Base-by-base conservation (phyloP, 2,888 invertebrate genomes). In the Drosophila niveifrons region DNA sequence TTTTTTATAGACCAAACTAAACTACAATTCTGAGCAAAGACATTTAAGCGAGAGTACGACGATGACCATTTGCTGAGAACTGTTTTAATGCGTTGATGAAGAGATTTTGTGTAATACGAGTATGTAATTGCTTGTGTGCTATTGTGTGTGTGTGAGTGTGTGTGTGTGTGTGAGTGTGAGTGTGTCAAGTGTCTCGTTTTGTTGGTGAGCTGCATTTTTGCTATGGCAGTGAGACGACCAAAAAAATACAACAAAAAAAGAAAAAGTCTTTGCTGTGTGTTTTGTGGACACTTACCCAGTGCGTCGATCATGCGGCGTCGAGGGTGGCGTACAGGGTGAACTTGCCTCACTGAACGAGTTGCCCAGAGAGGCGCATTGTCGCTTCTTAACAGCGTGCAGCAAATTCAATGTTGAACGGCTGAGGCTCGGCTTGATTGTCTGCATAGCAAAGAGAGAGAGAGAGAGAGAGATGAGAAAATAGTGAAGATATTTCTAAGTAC, bases 351-450 rank as follows among this genome's bases (percentile, higher is more conserved):
- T 92, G 71, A 92, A 90, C 28, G 92, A 92, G 72, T 87, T 90
- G 66, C 92, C 92, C 79, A 93, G 78, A 7, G 92, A 91, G 72
- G 91, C 91, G 78, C 91, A 92, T 80, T 93, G 92, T 39, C 92
- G 91, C 78, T 92, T 92, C 82, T 92, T 92, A 2, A 93, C 92
- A 29, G 92, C 92, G 70, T 92, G 91, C 72, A 93, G 80, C 73
- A 93, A 82, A 82, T 91, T 93, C 57, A 93, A 72, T 11, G 92
- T 93, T 43, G 92, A 92, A 80, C 90, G 89, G 80, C 92, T 93
- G 64, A 93, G 90, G 77, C 92, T 92, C 64, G 92, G 92, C 75
- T 93, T 93, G 86, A 93, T 92, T 89, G 92, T 92, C 92, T 92
- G 69, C 11, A 80, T 64, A 9, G 0, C 0, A 13, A 23, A 36